Evolutionary conservation across 2,797 vertebrate species (phyloP), one percentile per base, ranked within the genome.

Genomic region (Loriculus beryllinus): DNA sequence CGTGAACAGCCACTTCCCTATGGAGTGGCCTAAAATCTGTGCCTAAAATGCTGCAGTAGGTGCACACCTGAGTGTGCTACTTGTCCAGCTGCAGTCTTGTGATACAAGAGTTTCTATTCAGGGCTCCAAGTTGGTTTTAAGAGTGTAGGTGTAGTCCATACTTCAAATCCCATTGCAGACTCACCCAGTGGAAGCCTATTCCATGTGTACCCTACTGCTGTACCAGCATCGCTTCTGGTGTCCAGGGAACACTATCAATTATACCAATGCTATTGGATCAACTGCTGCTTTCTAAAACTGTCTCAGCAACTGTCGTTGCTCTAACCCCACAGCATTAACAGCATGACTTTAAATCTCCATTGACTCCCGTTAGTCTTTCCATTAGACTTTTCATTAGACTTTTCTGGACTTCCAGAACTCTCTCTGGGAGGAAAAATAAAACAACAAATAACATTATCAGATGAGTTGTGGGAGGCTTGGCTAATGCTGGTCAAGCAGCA

Each of bases 401-500:
- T 69, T 76, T 82, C 75, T 69, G 69, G 47, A 59, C 52, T 64
- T 63, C 54, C 77, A 95, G 87, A 90, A 86, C 54, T 86, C 80
- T 91, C 79, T 91, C 78, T 70, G 74, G 67, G 77, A 92, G 14
- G 49, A 83, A 79, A 92, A 91, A 51, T 43, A 69, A 65, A 87
- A 35, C 29, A 69, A 69, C 65, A 93, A 92, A 84, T 56, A 89
- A 18, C 69, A 63, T 82, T 86, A 92, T 56, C 62, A 86, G 72
- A 92, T 80, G 86, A 94, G 43, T n/a, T 89, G 78, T 62, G 72
- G 74, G 64, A 83, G 76, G 82, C 65, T 85, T 91, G 88, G 64
- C 49, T 86, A 87, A 74, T 85, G 82, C 84, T 92, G 62, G 78
- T 75, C 93, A 91, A 95, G 76, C 69, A 86, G 69, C 62, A 78